Conservation (phyloP, 1,140 invertebrate species). For the Babylonia areolata region DNA sequence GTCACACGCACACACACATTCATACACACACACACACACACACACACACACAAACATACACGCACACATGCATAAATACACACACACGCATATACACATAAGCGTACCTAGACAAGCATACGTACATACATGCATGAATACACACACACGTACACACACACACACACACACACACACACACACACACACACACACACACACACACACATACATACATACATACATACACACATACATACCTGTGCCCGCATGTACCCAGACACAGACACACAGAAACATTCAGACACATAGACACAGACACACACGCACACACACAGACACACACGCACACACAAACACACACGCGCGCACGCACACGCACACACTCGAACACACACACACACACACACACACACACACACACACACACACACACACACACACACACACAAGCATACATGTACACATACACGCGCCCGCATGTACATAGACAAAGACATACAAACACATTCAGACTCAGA, state of each 20-base stretch:
- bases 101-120: too few relatives aligned
- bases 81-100: too few relatives aligned
- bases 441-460: not conserved
- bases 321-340: not conserved
- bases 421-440: not conserved
- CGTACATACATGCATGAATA: too few relatives aligned
- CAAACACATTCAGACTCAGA: too few relatives aligned
- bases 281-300: not conserved
- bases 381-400: not conserved
- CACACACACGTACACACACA: too few relatives aligned
- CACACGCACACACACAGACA: not conserved
- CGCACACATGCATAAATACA: too few relatives aligned
- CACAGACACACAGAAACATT: not conserved
- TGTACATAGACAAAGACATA: not conserved
- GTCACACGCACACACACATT: too few relatives aligned
- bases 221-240: not conserved
- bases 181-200: not conserved
- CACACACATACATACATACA: not conserved
- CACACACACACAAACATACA: too few relatives aligned
- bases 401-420: not conserved
- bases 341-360: not conserved
- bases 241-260: not conserved
- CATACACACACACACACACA: too few relatives aligned
- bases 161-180: too few relatives aligned
- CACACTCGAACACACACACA: not conserved